Conservation (phyloP, 2,797 vertebrate species). For the Poeciliopsis presidionis region DNA sequence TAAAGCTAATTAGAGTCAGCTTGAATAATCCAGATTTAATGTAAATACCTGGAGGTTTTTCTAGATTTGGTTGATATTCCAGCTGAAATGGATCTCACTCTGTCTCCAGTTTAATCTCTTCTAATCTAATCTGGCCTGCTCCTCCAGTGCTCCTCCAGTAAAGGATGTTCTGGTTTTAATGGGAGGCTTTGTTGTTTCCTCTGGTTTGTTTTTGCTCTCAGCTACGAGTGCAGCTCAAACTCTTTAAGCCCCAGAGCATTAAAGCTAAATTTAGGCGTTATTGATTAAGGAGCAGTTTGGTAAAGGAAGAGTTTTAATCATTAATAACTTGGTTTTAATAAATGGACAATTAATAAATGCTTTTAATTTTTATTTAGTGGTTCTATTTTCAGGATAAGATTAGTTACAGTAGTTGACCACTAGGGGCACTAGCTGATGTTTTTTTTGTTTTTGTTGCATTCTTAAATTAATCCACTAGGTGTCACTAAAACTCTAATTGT, state of each 20-base stretch:
- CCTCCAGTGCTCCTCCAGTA: slow-evolving; percentile 41
- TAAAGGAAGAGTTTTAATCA: not conserved
- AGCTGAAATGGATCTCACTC: slow-evolving; percentile 26
- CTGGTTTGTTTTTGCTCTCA: slow-evolving; percentile 40
- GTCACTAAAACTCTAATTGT: not conserved
- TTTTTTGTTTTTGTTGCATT: not conserved
- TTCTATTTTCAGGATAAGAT: not conserved
- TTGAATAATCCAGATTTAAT: slow-evolving; percentile 11
- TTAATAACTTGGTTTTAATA: no score
- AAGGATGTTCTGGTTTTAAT: slow-evolving; percentile 57
- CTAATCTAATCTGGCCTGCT: slow-evolving; percentile 57
- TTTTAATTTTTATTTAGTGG: not conserved
- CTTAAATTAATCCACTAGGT: not conserved
- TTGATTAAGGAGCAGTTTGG: not conserved
- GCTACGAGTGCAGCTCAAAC: slow-evolving; percentile 2
- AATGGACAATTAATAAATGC: no score
- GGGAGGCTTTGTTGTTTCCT: slow-evolving; percentile 57
- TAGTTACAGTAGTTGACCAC: not conserved
- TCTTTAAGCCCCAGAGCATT: slow-evolving; percentile 18
- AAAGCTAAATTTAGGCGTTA: not conserved
- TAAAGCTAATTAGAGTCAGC: slow-evolving; percentile 13
- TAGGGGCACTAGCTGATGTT: not conserved
- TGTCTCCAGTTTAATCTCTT: slow-evolving; percentile 48
- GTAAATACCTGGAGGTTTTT: not conserved
- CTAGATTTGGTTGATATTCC: not conserved